A percentile compares a stretch with the other conserved stretches of the same genome.
Conservation (phyloP, 2,888 invertebrate genomes). For the Rhogogaster chlorosoma region DNA sequence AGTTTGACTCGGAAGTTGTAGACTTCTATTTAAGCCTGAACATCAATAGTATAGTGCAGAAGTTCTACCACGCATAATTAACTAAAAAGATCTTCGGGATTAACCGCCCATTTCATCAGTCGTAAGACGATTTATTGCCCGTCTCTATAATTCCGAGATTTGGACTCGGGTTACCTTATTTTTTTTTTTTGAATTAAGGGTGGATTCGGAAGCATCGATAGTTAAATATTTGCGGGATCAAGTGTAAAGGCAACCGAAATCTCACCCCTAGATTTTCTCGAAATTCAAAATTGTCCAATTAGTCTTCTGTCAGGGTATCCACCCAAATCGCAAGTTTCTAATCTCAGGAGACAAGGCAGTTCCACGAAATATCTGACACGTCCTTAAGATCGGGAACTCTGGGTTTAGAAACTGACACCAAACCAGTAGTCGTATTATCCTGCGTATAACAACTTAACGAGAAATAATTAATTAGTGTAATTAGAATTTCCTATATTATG, state of each 20-base stretch:
- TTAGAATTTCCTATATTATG: neutral
- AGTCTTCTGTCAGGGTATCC: neutral
- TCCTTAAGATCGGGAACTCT: neutral
- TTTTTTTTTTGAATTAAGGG: neutral
- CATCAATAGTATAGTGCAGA: neutral
- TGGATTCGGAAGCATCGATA: neutral
- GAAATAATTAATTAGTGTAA: neutral
- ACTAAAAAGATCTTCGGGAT: neutral
- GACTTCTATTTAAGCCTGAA: neutral
- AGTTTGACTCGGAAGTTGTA: slow-evolving; percentile 8
- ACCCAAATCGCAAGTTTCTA: neutral
- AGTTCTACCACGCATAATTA: slow-evolving; percentile 30
- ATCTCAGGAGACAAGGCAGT: neutral
- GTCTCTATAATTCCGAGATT: neutral
- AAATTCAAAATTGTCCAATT: neutral
- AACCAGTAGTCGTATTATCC: neutral
- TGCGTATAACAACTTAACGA: neutral
- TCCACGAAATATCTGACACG: neutral
- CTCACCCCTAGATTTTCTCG: too few relatives aligned
- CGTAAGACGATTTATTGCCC: neutral
- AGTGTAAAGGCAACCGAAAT: too few relatives aligned
- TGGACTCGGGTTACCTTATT: neutral
- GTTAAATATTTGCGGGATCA: too few relatives aligned
- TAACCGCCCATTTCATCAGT: slow-evolving; percentile 2
- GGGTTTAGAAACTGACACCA: neutral